These are phyloP conservation scores for Monodelphis domestica DNA, from an alignment of 2,797 vertebrate species.

Conservation along the genomic window DNA sequence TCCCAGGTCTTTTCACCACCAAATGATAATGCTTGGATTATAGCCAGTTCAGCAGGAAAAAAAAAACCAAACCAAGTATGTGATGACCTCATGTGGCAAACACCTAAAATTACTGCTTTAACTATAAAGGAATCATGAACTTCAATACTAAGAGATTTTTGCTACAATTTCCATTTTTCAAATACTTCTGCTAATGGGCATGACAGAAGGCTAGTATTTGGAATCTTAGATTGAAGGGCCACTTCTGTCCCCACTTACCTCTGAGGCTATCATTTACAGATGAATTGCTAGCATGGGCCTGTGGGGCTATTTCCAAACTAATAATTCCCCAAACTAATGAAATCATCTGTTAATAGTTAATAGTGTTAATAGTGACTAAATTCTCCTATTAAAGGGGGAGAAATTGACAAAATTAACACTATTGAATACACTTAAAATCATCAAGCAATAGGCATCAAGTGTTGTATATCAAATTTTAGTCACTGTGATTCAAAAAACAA, in stretches of 20 bases:
- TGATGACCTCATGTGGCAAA: conserved; percentile 78
- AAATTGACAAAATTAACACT: not conserved
- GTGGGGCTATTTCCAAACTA: not conserved
- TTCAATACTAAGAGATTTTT: not conserved
- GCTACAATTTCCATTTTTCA: not conserved
- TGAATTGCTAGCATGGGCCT: not conserved
- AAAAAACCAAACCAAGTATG: not conserved
- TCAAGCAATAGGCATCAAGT: not conserved
- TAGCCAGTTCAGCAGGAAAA: conserved; percentile 3
- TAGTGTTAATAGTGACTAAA: not conserved
- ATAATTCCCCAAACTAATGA: not conserved
- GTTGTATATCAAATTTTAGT: not conserved
- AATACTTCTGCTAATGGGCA: not conserved
- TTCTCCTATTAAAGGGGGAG: not conserved
- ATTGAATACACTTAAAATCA: not conserved
- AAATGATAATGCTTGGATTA: not conserved
- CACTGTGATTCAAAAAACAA: not conserved
- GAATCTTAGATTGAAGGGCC: not conserved
- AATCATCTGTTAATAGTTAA: no score
- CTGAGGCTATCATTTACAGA: not conserved
- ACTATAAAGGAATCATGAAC: not conserved
- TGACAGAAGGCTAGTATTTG: not conserved
- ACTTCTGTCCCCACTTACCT: not conserved
- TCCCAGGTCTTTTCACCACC: conserved; percentile 22
- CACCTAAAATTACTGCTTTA: not conserved